Evolutionary conservation across 2,113 vertebrate species (phyloP).

Genomic region (Geococcyx californianus): DNA sequence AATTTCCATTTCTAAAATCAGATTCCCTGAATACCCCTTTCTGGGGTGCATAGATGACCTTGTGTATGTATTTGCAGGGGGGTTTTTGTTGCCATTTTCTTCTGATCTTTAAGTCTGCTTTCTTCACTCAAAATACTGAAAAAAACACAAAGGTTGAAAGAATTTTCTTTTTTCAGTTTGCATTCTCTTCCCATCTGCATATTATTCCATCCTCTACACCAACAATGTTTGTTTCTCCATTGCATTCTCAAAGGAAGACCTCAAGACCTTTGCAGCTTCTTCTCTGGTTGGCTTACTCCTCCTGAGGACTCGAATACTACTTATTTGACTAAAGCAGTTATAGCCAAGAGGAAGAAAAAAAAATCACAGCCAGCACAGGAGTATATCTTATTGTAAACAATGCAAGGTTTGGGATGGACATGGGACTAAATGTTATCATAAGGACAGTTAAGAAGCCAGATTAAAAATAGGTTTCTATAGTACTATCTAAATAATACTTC

Average conservation of each 20-base stretch:
- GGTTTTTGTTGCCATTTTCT: background rate
- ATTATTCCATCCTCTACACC: background rate
- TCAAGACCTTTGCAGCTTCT: background rate
- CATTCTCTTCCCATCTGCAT: background rate
- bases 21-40: background rate
- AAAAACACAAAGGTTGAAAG: background rate
- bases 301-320: background rate
- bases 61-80: background rate
- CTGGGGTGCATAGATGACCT: background rate
- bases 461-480: background rate
- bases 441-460: background rate
- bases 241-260: background rate
- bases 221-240: background rate
- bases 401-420: background rate
- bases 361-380: background rate
- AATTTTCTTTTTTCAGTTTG: background rate
- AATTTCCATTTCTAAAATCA: conserved; percentile 23
- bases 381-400: background rate
- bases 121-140: background rate
- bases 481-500: background rate
- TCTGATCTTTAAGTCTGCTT: background rate
- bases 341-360: background rate
- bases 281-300: background rate
- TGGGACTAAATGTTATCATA: background rate
- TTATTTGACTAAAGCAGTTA: background rate